Evolutionary conservation across 2,797 vertebrate genomes (phyloP).

Genomic region (Aphelocoma californica): DNA sequence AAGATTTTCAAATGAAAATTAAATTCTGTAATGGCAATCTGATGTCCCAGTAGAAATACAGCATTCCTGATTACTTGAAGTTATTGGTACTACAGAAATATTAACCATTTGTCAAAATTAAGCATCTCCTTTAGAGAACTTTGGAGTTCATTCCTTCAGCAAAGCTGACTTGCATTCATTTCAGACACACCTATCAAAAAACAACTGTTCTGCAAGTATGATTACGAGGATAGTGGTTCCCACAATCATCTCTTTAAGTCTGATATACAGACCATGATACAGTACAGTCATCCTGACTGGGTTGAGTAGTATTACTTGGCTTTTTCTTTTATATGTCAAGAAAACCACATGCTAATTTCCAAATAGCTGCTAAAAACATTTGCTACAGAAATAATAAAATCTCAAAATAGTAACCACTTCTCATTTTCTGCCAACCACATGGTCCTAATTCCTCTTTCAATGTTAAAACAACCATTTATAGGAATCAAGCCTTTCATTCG

Average conservation of each 20-base stretch:
- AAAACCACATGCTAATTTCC: neutral
- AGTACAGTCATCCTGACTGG: neutral
- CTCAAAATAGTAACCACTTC: neutral
- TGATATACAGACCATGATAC: fast-evolving
- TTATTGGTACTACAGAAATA: neutral
- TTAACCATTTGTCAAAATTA: neutral
- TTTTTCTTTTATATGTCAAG: neutral
- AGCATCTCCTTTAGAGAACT: neutral
- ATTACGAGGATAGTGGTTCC: neutral
- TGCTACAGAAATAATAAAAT: neutral
- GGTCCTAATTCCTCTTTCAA: neutral
- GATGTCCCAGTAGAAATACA: neutral
- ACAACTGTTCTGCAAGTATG: neutral
- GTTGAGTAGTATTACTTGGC: neutral
- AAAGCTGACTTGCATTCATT: neutral
- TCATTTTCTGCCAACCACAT: neutral
- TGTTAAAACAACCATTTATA: neutral
- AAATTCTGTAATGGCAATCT: neutral
- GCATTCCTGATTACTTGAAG: neutral
- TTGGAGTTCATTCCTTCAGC: neutral
- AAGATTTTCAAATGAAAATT: neutral
- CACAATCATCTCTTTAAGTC: neutral
- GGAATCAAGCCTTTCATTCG: neutral
- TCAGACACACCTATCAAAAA: neutral
- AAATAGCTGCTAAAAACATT: neutral